Percentiles rank a stretch among this genome's conserved stretches.
These are phyloP conservation scores for Oligia fasciuncula DNA, from an alignment of 2,888 invertebrate species.

Conservation along the genomic window DNA sequence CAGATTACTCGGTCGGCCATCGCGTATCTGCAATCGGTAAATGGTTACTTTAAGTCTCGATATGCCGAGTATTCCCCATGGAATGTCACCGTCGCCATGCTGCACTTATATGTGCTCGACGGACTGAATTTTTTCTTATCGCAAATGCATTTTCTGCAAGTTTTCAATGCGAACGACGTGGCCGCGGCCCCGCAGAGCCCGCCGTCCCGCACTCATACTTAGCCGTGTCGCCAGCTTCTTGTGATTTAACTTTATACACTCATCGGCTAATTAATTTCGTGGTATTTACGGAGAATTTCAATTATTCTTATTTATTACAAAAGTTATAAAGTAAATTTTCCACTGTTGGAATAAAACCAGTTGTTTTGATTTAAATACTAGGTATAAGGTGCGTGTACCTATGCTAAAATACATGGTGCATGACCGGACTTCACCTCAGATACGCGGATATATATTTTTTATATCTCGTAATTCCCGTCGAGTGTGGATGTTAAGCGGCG, in stretches of 20 bases:
- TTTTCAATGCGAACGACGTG: conserved; percentile 84
- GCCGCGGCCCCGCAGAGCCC: conserved; percentile 68
- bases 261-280: conserved; percentile 71
- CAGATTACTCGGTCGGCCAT: conserved; percentile 88
- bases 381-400: conserved; percentile 46
- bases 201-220: conserved; percentile 71
- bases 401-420: conserved; percentile 63
- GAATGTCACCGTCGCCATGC: conserved; percentile 88
- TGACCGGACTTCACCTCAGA: conserved; percentile 57
- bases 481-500: conserved; percentile 79
- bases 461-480: conserved; percentile 73
- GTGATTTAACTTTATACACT: conserved; percentile 66
- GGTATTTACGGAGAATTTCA: conserved; percentile 66
- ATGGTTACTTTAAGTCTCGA: conserved; percentile 89
- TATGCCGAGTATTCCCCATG: conserved; percentile 87
- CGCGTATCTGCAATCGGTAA: conserved; percentile 90
- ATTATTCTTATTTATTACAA: conserved; percentile 65
- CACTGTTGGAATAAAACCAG: conserved; percentile 62
- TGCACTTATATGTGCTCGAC: conserved; percentile 87
- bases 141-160: conserved; percentile 89
- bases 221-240: conserved; percentile 68
- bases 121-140: conserved; percentile 90
- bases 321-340: conserved; percentile 64
- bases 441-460: conserved; percentile 43
- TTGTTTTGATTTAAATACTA: conserved; percentile 64